Conservation (phyloP, 1,140 invertebrate species). For the Drosophila rufa region DNA sequence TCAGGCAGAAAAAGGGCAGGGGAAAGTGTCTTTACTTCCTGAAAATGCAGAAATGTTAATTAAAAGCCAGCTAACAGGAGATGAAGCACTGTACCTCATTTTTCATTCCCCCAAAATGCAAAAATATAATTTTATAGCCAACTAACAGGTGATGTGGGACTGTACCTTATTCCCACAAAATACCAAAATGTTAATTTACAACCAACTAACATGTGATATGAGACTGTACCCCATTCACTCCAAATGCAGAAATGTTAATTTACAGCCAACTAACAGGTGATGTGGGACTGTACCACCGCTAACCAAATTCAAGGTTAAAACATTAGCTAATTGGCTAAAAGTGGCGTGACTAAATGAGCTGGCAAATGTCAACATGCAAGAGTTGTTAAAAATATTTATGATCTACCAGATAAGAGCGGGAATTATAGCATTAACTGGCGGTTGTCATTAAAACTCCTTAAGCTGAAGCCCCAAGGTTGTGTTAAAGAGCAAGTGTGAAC, state of each 20-base stretch:
- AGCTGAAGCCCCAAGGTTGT: conserved; percentile 7
- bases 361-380: conserved; percentile 41
- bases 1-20: conserved; percentile 3
- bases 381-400: conserved; percentile 48
- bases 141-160: background rate
- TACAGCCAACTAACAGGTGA: conserved; percentile 29
- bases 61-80: conserved; percentile 15
- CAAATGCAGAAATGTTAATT: conserved; percentile 25
- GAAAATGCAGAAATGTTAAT: conserved; percentile 4
- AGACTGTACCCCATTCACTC: background rate
- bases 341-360: conserved; percentile 50
- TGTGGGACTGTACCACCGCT: conserved; percentile 16
- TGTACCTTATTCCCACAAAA: background rate
- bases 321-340: conserved; percentile 62
- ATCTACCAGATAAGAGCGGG: conserved; percentile 22
- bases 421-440: conserved; percentile 9
- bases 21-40: background rate
- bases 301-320: conserved; percentile 34
- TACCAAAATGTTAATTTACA: no score
- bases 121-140: no score
- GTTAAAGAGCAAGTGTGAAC: background rate
- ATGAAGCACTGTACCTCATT: background rate
- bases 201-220: no score
- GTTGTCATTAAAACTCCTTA: background rate
- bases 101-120: no score